These are phyloP conservation scores for Tenthredo scrophulariae DNA, from an alignment of 2,888 invertebrate genomes.

Conservation along the genomic window DNA sequence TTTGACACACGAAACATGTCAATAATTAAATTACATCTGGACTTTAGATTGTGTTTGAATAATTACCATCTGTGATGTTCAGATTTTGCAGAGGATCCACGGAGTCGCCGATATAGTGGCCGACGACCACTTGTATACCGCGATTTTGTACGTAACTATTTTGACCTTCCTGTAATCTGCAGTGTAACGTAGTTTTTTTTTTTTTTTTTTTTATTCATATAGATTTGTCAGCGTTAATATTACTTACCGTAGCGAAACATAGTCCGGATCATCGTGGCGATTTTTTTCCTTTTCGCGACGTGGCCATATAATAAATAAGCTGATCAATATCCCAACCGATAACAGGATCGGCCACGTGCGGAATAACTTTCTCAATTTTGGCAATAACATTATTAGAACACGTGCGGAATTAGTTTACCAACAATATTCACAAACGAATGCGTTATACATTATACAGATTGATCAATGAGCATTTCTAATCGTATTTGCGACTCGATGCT, in stretches of 20 bases:
- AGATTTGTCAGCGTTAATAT: constrained; percentile 16
- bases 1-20: no score
- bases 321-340: constrained; percentile 62
- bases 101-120: constrained; percentile 92
- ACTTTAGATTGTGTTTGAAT: neutral
- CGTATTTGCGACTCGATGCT: neutral
- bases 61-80: constrained; percentile 88
- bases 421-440: neutral
- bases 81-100: constrained; percentile 78
- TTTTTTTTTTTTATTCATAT: constrained; percentile 18
- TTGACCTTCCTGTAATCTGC: constrained; percentile 82
- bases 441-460: no score
- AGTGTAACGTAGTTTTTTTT: constrained; percentile 54
- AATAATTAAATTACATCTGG: no score
- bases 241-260: constrained; percentile 64
- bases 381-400: constrained; percentile 66
- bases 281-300: constrained; percentile 58
- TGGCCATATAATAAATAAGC: constrained; percentile 70
- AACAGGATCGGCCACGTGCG: constrained; percentile 68
- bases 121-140: constrained; percentile 92
- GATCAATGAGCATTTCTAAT: constrained; percentile 23
- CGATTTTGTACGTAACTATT: constrained; percentile 86
- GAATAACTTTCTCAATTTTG: constrained; percentile 69
- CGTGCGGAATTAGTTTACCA: neutral
- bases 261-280: constrained; percentile 62